These are phyloP conservation scores for Trachelus iudaicus DNA, from an alignment of 2,888 invertebrate genomes.

Conservation along the genomic window DNA sequence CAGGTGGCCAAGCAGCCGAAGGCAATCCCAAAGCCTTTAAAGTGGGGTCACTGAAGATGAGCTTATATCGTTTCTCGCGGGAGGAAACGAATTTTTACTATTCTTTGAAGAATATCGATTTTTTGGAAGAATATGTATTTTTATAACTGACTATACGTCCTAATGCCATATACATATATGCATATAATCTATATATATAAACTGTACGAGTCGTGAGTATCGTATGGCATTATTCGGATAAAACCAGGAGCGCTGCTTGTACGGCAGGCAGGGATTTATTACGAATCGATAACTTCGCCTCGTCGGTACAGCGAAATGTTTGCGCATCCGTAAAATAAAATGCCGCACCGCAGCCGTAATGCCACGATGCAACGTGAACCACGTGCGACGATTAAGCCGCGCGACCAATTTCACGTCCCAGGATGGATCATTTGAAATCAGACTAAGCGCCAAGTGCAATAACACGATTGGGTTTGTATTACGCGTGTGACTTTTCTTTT, in stretches of 20 bases:
- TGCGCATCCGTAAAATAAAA: slow-evolving; percentile 23
- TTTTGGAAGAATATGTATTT: slow-evolving; percentile 38
- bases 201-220: slow-evolving; percentile 25
- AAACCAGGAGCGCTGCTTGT: slow-evolving; percentile 41
- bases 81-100: not conserved
- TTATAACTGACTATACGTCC: slow-evolving; percentile 43
- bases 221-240: slow-evolving; percentile 49
- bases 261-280: slow-evolving; percentile 47
- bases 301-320: slow-evolving; percentile 20
- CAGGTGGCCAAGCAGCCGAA: not conserved
- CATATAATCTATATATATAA: too few relatives aligned
- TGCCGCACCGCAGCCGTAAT: not conserved
- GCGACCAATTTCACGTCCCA: not conserved
- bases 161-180: too few relatives aligned
- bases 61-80: not conserved
- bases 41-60: slow-evolving; percentile 8
- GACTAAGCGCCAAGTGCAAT: not conserved
- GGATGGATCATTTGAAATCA: not conserved
- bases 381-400: not conserved
- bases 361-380: not conserved
- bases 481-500: not conserved
- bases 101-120: not conserved
- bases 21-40: not conserved
- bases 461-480: not conserved
- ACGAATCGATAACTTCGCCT: slow-evolving; percentile 48